These are phyloP conservation scores for Oscheius myriophilus DNA, from an alignment of 2,888 invertebrate genomes.

Conservation along the genomic window DNA sequence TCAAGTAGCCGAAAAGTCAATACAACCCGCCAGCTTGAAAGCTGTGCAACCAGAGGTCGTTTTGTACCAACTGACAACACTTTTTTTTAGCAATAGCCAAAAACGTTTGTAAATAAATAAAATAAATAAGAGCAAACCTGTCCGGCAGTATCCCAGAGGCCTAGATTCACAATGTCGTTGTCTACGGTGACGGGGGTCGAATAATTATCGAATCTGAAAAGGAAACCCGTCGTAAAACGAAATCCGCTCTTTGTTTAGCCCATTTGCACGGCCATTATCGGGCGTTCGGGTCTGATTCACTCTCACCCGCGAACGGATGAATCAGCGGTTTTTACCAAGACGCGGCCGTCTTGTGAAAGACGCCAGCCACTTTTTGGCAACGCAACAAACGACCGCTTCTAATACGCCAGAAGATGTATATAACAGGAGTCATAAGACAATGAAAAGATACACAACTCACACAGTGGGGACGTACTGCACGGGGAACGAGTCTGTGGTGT, in stretches of 20 bases:
- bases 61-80: no score
- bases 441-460: conserved; percentile 71
- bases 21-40: no score
- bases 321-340: no score
- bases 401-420: no score
- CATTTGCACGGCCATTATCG: no score
- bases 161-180: conserved; percentile 93
- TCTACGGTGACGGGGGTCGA: conserved; percentile 98
- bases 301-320: no score
- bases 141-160: conserved; percentile 97
- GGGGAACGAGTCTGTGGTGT: conserved; percentile 77
- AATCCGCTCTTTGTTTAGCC: background rate
- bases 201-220: conserved; percentile 92
- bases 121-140: conserved; percentile 77
- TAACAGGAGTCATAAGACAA: conserved; percentile 2
- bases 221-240: conserved; percentile 4
- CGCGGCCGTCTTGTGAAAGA: background rate
- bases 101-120: background rate
- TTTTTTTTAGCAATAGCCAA: background rate
- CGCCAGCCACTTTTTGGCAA: background rate
- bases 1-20: background rate
- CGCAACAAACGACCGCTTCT: no score
- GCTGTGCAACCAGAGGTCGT: no score
- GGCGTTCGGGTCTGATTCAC: no score
- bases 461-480: conserved; percentile 78